Base-by-base conservation (phyloP, 2,113 vertebrate genomes). In the Callopanchax toddi region DNA sequence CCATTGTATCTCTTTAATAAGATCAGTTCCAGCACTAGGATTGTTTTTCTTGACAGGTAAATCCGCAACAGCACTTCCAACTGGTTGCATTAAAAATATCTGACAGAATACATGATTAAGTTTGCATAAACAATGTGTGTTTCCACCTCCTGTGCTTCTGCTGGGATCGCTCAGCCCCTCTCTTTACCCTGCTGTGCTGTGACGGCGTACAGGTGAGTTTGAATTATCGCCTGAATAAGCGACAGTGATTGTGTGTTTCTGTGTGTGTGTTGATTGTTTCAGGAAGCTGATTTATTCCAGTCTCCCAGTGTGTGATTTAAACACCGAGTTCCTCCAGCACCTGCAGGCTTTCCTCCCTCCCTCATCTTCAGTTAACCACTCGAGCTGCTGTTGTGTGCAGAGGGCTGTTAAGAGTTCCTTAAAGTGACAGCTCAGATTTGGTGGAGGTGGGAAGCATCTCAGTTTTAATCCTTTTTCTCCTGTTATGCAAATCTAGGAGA, bases 251-350 rank as follows among this genome's bases (percentile, higher is more conserved):
- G 12, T 2, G 52, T 21, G 18, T 39, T 9, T 55, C 18, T 53
- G 48, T 53, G 48, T 17, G 23, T 50, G 48, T 50, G 50, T 40
- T 40, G 9, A 17, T 42, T 56, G 36, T 25, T 42, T 40, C 53
- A 39, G 21, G 37, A 40, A 25, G 16, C 36, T 56, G 57, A 46
- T 60, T 60, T 46, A 18, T 45, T 60, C 43, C 11, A 16, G 16
- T 6, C 34, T 23, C 21, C 32, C 22, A 36, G 11, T 37, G 32
- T 49, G 43, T 11, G 13, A 49, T 21, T 25, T 60, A 23, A 23
- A 48, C 32, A 32, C 44, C 22, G 10, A 21, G 21, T 45, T 60
- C 22, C 54, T 57, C 23, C 16, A 34, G 10, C 36, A 56, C 36
- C 53, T 42, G 53, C 53, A 25, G 23, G n/a, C n/a, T 60, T 21